phyloP scores from a whole-genome alignment of 1,140 invertebrate genomes.

The Drosophila arawakana region DNA sequence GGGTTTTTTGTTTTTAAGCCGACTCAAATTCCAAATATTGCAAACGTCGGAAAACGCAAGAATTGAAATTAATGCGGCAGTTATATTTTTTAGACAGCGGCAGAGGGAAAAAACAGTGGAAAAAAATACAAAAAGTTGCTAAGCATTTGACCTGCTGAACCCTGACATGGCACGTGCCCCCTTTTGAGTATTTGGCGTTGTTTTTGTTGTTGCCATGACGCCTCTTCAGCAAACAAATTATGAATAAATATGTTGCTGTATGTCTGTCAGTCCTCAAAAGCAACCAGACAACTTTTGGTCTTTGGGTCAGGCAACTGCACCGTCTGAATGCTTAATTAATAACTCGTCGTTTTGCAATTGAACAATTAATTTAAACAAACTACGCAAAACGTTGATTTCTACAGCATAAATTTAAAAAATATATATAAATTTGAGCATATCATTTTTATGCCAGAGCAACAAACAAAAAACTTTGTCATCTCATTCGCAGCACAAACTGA shows the following conservation, averaged over 20 bases:
- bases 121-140: constrained; percentile 24
- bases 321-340: constrained; percentile 36
- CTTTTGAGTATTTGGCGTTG: constrained; percentile 32
- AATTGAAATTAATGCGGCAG: constrained; percentile 53
- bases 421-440: too few relatives aligned
- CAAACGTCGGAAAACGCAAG: constrained; percentile 9
- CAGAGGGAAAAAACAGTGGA: not conserved
- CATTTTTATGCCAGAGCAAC: too few relatives aligned
- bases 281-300: constrained; percentile 53
- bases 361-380: constrained; percentile 32
- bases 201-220: constrained; percentile 60
- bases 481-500: not conserved
- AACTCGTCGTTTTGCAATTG: constrained; percentile 33
- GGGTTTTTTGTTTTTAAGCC: not conserved
- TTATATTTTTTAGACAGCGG: constrained; percentile 31
- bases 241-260: constrained; percentile 27
- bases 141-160: constrained; percentile 51
- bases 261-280: constrained; percentile 46
- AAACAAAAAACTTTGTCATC: not conserved
- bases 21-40: constrained; percentile 17
- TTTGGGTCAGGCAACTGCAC: constrained; percentile 34
- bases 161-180: constrained; percentile 46
- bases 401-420: not conserved
- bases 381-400: constrained; percentile 6
- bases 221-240: constrained; percentile 38